Conservation (phyloP, 2,888 invertebrate genomes). For the Amitus sp. region DNA sequence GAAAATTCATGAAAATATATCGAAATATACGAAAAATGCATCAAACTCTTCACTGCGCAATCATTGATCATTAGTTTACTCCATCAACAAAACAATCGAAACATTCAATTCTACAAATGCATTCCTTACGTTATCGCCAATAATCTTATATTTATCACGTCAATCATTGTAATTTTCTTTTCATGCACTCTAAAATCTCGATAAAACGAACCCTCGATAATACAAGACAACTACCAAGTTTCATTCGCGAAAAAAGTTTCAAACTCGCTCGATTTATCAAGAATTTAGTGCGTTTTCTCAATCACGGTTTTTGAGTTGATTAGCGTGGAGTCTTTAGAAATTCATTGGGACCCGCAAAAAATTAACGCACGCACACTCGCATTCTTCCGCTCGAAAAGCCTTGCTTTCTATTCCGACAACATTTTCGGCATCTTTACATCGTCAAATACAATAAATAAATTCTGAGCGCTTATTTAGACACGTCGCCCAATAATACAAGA, state of each 20-base stretch:
- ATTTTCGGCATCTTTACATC: not conserved
- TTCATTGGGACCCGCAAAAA: conserved; percentile 1
- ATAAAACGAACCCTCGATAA: too few relatives aligned
- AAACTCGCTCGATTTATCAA: too few relatives aligned
- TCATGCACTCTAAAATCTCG: too few relatives aligned
- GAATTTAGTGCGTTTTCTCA: too few relatives aligned
- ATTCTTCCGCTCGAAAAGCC: too few relatives aligned
- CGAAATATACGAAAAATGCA: too few relatives aligned
- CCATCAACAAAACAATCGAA: conserved; percentile 1
- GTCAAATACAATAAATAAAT: conserved; percentile 4
- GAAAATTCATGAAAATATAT: too few relatives aligned
- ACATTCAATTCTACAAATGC: conserved; percentile 8
- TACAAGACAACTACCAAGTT: too few relatives aligned
- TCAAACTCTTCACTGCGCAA: not conserved
- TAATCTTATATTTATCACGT: conserved; percentile 2
- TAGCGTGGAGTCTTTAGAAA: conserved; percentile 6
- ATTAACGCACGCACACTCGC: conserved; percentile 3
- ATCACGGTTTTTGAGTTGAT: conserved; percentile 9
- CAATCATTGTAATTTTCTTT: not conserved
- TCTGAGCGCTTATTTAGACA: conserved; percentile 1
- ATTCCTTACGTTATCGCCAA: not conserved
- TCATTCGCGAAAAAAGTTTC: too few relatives aligned
- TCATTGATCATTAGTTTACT: not conserved
- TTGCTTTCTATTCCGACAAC: not conserved
- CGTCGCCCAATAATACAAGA: not conserved